A percentile compares a stretch with the other conserved stretches of the same genome.
Conservation (phyloP, 2,113 vertebrate genomes). For the Microcebus murinus region DNA sequence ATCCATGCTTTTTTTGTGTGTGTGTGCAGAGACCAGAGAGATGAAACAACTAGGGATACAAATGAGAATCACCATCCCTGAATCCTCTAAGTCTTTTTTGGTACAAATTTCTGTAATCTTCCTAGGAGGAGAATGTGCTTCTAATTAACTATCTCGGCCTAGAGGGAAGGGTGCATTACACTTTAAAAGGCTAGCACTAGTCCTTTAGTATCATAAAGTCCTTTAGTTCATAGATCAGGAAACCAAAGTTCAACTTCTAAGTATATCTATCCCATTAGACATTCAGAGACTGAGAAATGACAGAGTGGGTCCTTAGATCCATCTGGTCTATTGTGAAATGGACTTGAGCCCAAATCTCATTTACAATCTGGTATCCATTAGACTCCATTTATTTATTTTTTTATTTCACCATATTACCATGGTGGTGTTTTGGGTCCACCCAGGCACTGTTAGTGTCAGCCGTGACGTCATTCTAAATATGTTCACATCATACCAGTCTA, state of each 20-base stretch:
- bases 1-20: neutral
- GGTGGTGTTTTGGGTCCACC: neutral
- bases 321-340: neutral
- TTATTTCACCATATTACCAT: too few relatives aligned
- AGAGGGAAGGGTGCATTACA: neutral
- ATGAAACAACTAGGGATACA: neutral
- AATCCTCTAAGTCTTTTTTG: neutral
- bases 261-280: neutral
- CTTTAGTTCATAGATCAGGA: slow-evolving; percentile 24
- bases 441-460: neutral
- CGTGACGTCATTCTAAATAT: neutral
- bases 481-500: neutral
- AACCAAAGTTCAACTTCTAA: neutral
- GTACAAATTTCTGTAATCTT: neutral
- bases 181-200: neutral
- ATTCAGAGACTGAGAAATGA: neutral
- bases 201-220: neutral
- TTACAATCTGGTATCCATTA: neutral
- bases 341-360: neutral
- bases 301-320: neutral
- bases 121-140: neutral
- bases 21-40: neutral
- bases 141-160: neutral
- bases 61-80: neutral
- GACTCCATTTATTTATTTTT: neutral